A percentile compares a stretch with the other conserved stretches of the same genome.
Evolutionary conservation across 2,113 vertebrate genomes (phyloP).

Genomic region (Oreochromis spilurus): DNA sequence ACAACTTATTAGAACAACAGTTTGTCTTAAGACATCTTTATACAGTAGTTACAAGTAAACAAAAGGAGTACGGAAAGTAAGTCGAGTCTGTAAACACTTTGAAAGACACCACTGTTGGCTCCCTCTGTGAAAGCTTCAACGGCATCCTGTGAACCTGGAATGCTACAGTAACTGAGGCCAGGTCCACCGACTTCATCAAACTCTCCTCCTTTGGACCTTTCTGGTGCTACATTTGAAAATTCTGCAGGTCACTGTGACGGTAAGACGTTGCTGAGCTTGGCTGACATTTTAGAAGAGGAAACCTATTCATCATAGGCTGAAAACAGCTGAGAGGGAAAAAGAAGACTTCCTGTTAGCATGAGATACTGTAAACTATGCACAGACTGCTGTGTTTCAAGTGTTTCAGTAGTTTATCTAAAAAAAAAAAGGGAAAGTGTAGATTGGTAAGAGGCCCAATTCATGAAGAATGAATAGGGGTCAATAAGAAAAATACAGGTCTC

Average conservation of each 20-base stretch:
- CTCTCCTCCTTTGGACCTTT: background rate
- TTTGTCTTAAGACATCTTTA: conserved; percentile 67
- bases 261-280: background rate
- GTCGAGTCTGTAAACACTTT: conserved; percentile 41
- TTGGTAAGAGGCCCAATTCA: background rate
- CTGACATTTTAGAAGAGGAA: background rate
- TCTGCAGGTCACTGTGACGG: background rate
- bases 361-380: background rate
- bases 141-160: conserved; percentile 23
- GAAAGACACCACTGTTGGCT: background rate
- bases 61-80: conserved; percentile 55
- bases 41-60: conserved; percentile 74
- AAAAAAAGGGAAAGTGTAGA: background rate
- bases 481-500: background rate
- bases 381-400: background rate
- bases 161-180: conserved; percentile 49
- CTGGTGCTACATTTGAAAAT: conserved; percentile 52
- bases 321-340: background rate
- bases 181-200: background rate
- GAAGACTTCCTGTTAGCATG: background rate
- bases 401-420: background rate
- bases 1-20: conserved; percentile 57
- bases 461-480: background rate
- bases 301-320: background rate
- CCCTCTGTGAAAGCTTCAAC: conserved; percentile 9